Evolutionary conservation across 2,113 vertebrate genomes (phyloP), one percentile per base, ranked within the genome.

Genomic region (Poeciliopsis prolifica): DNA sequence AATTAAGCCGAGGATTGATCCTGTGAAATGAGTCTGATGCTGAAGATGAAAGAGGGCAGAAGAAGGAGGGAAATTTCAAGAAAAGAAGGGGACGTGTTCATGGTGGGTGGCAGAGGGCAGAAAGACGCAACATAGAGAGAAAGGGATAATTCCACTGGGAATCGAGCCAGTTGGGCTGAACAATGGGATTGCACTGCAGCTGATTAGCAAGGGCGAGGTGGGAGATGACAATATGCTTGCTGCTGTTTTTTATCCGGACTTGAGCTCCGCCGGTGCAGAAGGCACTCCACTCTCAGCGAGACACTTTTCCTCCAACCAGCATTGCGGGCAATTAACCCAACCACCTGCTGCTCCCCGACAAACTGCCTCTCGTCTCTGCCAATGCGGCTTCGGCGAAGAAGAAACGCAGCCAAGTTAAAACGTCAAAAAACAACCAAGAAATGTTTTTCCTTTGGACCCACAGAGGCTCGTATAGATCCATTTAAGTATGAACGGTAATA

Each of bases 211-310:
- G 51, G 83, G 74, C 40, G 83, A 89, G 85, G 89, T 88, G 89
- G 84, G 90, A 89, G 83, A 87, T 74, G 90, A 88, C 88, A 92
- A 89, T 89, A 87, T 81, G 91, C 88, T 89, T 83, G 84, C 86
- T 82, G 89, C 82, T 88, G 87, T 87, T 84, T 84, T 86, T 87
- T 81, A 89, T 86, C 87, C 77, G 66, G 80, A 81, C 85, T 87
- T 5, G 2, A 80, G 83, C 82, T 61, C 74, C 69, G 77, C 83
- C 79, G 64, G 77, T 68, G 72, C 79, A 83, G 65, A 83, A 81
- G 86, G 51, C 85, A 65, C 83, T 87, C 79, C 77, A 78, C 74
- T 70, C 86, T 79, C 88, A 81, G 86, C 72, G 22, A 89, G 91
- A 74, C 79, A 54, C 74, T 81, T 78, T 78, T 65, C 76, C 82